These are phyloP conservation scores for Frieseomelitta varia DNA, from an alignment of 1,140 invertebrate genomes.

Conservation along the genomic window DNA sequence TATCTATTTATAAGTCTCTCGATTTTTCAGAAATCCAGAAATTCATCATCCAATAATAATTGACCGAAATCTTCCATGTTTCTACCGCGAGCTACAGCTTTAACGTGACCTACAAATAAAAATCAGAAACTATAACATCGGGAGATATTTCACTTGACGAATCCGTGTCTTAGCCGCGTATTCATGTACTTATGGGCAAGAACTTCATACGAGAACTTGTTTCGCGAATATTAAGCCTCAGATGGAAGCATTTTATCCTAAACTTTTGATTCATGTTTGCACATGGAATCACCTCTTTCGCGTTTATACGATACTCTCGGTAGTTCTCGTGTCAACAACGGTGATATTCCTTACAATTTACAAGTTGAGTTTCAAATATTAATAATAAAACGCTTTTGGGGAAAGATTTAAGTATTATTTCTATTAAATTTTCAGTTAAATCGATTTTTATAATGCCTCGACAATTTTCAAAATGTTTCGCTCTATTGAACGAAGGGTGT, in stretches of 20 bases:
- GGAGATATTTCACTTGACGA: background rate
- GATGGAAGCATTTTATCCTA: background rate
- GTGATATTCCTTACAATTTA: background rate
- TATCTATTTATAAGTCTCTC: no score
- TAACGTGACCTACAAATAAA: background rate
- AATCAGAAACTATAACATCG: background rate
- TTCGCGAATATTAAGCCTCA: background rate
- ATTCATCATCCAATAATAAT: no score
- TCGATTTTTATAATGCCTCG: background rate
- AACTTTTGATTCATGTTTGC: slow-evolving; percentile 1
- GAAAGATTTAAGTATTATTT: background rate
- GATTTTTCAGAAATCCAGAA: no score
- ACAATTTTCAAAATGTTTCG: background rate
- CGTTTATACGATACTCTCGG: background rate
- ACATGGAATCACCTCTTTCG: background rate
- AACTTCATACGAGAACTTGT: background rate
- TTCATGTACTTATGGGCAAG: background rate
- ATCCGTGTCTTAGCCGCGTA: background rate
- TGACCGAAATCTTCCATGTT: background rate
- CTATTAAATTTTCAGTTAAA: background rate
- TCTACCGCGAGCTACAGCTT: background rate
- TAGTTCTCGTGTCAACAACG: background rate
- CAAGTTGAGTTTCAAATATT: background rate
- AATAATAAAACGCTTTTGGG: background rate
- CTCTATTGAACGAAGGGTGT: background rate